Evolutionary conservation across 64 coral and sea anemone genomes (phyloP).

Genomic region (Stichodactyla helianthus): DNA sequence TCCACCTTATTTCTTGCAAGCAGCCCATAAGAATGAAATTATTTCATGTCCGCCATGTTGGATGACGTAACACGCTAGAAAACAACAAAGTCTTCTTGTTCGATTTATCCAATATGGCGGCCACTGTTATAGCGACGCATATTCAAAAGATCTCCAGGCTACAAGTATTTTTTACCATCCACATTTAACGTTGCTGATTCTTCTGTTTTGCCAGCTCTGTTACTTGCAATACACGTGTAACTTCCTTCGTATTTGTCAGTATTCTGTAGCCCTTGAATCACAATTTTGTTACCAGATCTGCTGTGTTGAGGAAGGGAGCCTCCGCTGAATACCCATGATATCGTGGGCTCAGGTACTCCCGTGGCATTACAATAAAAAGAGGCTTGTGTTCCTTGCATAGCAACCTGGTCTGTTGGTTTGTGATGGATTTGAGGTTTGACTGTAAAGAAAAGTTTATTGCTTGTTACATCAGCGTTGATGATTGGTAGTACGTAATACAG

Average conservation of each 20-base stretch:
- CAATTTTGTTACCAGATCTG: background rate
- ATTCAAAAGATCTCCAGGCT: background rate
- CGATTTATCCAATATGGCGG: too few species aligned
- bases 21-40: too few species aligned
- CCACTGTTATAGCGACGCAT: too few species aligned
- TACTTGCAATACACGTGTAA: slow-evolving; percentile 22
- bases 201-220: background rate
- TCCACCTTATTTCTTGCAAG: too few species aligned
- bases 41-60: too few species aligned
- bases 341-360: slow-evolving; percentile 6
- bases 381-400: background rate
- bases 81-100: too few species aligned
- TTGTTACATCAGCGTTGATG: too few species aligned
- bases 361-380: slow-evolving; percentile 17
- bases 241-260: slow-evolving; percentile 6
- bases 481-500: too few species aligned
- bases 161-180: background rate
- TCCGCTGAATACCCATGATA: background rate
- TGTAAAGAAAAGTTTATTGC: background rate
- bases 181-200: background rate
- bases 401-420: background rate
- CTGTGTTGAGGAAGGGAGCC: background rate
- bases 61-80: too few species aligned
- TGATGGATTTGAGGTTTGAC: slow-evolving; percentile 17
- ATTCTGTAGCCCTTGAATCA: background rate